Conservation (phyloP, 2,797 vertebrate genomes). For the Phataginus tetradactyla region DNA sequence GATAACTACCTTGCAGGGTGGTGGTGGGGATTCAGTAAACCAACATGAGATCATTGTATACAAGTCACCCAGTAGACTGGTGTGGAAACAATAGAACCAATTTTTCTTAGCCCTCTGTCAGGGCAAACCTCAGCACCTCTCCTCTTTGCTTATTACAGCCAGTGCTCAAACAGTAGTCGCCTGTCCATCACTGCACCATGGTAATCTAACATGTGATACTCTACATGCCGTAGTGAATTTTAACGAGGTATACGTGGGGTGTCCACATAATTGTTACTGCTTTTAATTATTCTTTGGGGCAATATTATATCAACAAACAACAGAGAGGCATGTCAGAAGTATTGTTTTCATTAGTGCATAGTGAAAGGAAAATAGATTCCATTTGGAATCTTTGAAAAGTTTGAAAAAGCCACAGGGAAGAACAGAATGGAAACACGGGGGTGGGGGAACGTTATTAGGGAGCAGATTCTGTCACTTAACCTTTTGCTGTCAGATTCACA, state of each 20-base stretch:
- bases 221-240: conserved; percentile 91
- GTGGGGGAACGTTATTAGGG: not conserved
- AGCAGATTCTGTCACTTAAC: not conserved
- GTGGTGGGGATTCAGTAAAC: not conserved
- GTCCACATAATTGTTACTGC: not conserved
- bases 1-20: not conserved
- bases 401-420: not conserved
- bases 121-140: conserved; percentile 91
- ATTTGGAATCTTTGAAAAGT: conserved; percentile 29
- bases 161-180: conserved; percentile 93
- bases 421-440: not conserved
- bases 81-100: conserved; percentile 85
- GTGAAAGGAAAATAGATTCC: not conserved
- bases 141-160: conserved; percentile 92
- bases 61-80: not conserved
- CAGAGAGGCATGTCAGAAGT: not conserved
- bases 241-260: not conserved
- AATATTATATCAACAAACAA: not conserved
- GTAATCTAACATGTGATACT: conserved; percentile 94
- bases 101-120: conserved; percentile 79
- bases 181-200: conserved; percentile 92
- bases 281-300: not conserved
- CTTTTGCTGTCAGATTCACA: not conserved
- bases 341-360: not conserved
- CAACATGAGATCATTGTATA: not conserved